Conservation (phyloP, 2,888 invertebrate genomes). For the Athalia circularis region DNA sequence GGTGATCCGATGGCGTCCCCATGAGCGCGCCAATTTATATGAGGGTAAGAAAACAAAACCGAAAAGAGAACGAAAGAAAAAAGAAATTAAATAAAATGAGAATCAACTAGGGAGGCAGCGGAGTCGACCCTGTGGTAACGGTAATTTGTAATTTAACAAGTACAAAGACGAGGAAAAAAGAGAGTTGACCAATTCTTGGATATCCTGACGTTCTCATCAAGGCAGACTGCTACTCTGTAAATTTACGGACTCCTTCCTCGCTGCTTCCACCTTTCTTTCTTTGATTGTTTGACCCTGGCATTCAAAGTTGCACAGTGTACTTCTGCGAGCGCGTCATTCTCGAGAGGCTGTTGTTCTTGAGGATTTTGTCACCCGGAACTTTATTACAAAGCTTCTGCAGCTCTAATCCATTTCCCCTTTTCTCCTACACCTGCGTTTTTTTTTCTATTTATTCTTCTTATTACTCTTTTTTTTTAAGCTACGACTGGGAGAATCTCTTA, state of each 20-base stretch:
- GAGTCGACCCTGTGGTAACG: neutral
- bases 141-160: slow-evolving; percentile 14
- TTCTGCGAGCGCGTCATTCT: slow-evolving; percentile 1
- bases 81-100: slow-evolving; percentile 6
- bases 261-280: neutral
- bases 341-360: neutral
- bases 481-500: neutral
- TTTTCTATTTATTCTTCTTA: neutral
- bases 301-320: slow-evolving; percentile 22
- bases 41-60: neutral
- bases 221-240: neutral
- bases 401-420: neutral
- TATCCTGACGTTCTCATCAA: neutral
- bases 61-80: neutral
- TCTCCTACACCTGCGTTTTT: neutral
- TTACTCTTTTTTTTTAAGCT: too few relatives aligned
- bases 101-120: neutral
- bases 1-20: slow-evolving; percentile 15
- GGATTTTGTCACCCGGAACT: neutral
- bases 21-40: slow-evolving; percentile 30
- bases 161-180: neutral
- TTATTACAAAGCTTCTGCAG: neutral
- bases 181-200: neutral
- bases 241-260: neutral
- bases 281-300: neutral